Conservation (phyloP, 1,140 invertebrate genomes). For the Drosophila yakuba region DNA sequence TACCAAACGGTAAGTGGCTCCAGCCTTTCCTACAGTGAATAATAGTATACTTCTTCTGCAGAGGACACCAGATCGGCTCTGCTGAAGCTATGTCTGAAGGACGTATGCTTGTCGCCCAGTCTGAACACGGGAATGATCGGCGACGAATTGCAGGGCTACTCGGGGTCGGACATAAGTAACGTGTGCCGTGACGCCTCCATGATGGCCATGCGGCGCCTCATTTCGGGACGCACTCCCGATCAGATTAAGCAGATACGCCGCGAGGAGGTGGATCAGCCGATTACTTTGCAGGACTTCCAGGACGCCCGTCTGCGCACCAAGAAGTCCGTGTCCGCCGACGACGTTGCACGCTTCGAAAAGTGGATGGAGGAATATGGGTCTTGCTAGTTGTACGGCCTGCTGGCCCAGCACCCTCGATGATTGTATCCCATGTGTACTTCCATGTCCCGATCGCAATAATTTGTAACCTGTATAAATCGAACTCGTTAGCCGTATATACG, state of each 20-base stretch:
- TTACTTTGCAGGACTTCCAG: constrained; percentile 94
- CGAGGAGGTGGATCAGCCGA: constrained; percentile 97
- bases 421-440: constrained; percentile 63
- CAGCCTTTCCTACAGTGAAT: too few species aligned
- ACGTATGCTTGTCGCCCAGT: constrained; percentile 92
- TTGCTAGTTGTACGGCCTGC: constrained; percentile 79
- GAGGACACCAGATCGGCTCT: constrained; percentile 93
- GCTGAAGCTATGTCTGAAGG: constrained; percentile 95
- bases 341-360: constrained; percentile 96
- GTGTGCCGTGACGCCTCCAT: constrained; percentile 99
- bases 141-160: constrained; percentile 95
- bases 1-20: constrained; percentile 91
- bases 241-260: constrained; percentile 96
- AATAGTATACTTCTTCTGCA: constrained; percentile 41
- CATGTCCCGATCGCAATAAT: constrained; percentile 46
- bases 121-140: constrained; percentile 93
- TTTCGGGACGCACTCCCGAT: constrained; percentile 95
- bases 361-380: constrained; percentile 99
- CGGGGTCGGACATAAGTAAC: constrained; percentile 99
- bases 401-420: constrained; percentile 48
- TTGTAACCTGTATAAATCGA: constrained; percentile 60
- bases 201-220: constrained; percentile 99
- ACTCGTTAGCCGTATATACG: constrained; percentile 35
- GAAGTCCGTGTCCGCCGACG: constrained; percentile 96
- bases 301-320: constrained; percentile 96